These are phyloP conservation scores for Tupaia chinensis DNA, from an alignment of 2,113 vertebrate species.

Conservation along the genomic window DNA sequence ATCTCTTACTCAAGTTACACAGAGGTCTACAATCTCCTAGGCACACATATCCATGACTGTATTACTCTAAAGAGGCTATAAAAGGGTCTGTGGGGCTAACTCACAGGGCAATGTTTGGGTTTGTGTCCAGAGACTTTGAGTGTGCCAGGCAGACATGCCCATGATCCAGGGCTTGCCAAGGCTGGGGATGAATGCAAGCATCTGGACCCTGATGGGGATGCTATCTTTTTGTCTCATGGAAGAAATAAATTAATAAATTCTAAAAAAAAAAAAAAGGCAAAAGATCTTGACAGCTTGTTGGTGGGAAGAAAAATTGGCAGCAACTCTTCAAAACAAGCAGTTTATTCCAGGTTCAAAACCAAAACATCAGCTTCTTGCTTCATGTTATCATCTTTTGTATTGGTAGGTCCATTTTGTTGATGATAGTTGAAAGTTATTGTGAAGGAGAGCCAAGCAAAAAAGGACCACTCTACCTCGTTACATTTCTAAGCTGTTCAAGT, in stretches of 20 bases:
- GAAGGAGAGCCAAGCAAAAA: not conserved
- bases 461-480: not conserved
- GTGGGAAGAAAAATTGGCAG: conserved; percentile 49
- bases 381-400: not conserved
- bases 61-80: not conserved
- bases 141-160: too few relatives aligned
- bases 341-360: not conserved
- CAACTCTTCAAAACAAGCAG: conserved; percentile 41
- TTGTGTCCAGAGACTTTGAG: too few relatives aligned
- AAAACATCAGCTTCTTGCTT: not conserved
- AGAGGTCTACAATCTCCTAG: not conserved
- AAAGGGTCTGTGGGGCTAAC: not conserved
- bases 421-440: not conserved
- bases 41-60: not conserved
- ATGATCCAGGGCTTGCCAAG: too few relatives aligned
- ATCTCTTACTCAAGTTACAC: not conserved
- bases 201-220: too few relatives aligned
- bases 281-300: conserved; percentile 45
- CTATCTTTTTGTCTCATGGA: too few relatives aligned
- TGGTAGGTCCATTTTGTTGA: not conserved
- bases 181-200: too few relatives aligned
- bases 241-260: too few relatives aligned
- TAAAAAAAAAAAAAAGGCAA: not conserved
- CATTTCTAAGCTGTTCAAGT: not conserved
- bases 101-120: too few relatives aligned